phyloP scores from a whole-genome alignment of 2,113 vertebrate genomes.

The Anolis sagrei region DNA sequence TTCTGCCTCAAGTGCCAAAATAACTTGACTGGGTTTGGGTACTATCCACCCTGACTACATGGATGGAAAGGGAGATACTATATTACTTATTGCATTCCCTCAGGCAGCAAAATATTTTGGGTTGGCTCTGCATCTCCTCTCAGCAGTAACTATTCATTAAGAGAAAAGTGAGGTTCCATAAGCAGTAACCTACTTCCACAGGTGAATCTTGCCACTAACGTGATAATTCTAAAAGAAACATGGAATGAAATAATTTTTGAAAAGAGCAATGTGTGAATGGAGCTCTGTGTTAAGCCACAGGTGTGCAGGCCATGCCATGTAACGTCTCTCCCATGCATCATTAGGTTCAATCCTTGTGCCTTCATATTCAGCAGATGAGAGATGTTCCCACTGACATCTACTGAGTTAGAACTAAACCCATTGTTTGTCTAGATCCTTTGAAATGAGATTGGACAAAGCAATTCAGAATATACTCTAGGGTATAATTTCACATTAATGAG shows the following conservation, averaged over 20 bases:
- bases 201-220: not conserved
- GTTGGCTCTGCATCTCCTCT: not conserved
- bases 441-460: constrained; percentile 40
- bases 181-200: not conserved
- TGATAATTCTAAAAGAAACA: not conserved
- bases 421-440: constrained; percentile 19
- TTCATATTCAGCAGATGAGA: not conserved
- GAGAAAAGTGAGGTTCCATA: not conserved
- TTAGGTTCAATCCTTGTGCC: not conserved
- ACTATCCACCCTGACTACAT: not conserved
- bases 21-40: not conserved
- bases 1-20: no score
- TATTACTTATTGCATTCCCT: no score
- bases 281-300: not conserved
- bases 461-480: constrained; percentile 27
- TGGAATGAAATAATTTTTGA: not conserved
- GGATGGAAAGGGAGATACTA: no score
- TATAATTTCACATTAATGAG: constrained; percentile 28
- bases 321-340: not conserved
- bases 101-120: no score
- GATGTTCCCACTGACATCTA: not conserved
- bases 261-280: not conserved
- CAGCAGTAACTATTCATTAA: not conserved
- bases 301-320: no score
- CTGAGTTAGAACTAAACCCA: constrained; percentile 5